A percentile compares a stretch with the other conserved stretches of the same genome.
These are phyloP conservation scores for Cassiopea andromeda DNA, from an alignment of 30 jellyfish, hydroid and myxozoan species.

Conservation along the genomic window DNA sequence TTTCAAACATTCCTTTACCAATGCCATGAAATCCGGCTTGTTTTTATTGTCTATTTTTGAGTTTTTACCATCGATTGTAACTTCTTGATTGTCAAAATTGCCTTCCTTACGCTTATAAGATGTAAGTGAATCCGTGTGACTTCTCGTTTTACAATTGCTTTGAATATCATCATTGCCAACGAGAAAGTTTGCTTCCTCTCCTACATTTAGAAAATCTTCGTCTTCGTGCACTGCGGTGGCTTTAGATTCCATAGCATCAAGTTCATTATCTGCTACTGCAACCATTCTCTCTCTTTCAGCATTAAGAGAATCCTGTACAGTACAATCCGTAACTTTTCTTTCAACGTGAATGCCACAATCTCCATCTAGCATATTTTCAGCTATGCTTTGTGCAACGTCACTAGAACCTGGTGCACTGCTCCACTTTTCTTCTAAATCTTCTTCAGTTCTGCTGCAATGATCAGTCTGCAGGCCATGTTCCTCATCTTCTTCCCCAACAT, in stretches of 20 bases:
- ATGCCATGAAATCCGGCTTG: conserved; percentile 14
- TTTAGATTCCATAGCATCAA: neutral
- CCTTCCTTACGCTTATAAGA: neutral
- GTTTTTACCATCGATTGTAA: neutral
- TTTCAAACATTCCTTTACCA: conserved; percentile 14
- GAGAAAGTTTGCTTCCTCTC: neutral
- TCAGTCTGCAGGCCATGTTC: neutral
- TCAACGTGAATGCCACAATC: neutral
- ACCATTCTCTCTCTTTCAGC: neutral
- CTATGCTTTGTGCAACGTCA: neutral
- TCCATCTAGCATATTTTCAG: neutral
- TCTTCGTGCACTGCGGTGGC: neutral
- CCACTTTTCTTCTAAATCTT: neutral
- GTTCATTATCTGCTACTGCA: neutral
- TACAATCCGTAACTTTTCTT: no score
- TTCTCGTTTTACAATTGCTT: neutral
- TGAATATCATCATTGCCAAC: neutral
- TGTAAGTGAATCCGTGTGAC: neutral
- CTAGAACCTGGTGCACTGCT: neutral
- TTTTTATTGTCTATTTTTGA: neutral
- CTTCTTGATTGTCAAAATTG: neutral
- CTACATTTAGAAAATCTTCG: neutral
- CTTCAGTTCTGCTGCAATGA: neutral
- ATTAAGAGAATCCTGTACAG: neutral
- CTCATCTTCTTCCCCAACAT: conserved; percentile 23